phyloP scores from a whole-genome alignment of 2,113 vertebrate species.

The Australoheros scitulus region DNA sequence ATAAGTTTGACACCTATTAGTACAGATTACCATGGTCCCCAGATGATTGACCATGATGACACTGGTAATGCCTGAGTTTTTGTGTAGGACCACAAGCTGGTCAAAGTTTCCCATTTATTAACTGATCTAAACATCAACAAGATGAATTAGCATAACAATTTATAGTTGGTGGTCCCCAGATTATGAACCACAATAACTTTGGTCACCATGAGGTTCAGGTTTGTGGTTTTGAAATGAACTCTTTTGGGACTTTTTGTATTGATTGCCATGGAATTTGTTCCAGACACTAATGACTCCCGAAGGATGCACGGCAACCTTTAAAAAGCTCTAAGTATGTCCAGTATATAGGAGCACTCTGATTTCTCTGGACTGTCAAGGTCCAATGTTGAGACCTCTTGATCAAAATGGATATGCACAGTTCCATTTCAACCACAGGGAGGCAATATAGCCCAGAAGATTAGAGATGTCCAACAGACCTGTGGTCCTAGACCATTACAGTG shows the following conservation, averaged over 20 bases:
- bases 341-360: background rate
- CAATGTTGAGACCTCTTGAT: background rate
- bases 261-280: background rate
- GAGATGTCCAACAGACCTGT: background rate
- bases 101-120: background rate
- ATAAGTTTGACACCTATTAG: background rate
- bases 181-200: background rate
- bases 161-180: background rate
- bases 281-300: background rate
- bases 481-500: background rate
- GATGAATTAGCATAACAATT: background rate
- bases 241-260: background rate
- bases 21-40: background rate
- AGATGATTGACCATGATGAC: background rate
- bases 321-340: background rate
- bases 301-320: background rate
- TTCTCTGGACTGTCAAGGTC: background rate
- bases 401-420: conserved; percentile 4
- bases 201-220: background rate
- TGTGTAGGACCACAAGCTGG: background rate
- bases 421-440: conserved; percentile 50
- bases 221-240: background rate
- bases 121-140: background rate
- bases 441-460: conserved; percentile 13
- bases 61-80: background rate